A percentile compares a stretch with the other conserved stretches of the same genome.
Conservation (phyloP, 2,888 invertebrate species). For the Cosmopolites sordidus region DNA sequence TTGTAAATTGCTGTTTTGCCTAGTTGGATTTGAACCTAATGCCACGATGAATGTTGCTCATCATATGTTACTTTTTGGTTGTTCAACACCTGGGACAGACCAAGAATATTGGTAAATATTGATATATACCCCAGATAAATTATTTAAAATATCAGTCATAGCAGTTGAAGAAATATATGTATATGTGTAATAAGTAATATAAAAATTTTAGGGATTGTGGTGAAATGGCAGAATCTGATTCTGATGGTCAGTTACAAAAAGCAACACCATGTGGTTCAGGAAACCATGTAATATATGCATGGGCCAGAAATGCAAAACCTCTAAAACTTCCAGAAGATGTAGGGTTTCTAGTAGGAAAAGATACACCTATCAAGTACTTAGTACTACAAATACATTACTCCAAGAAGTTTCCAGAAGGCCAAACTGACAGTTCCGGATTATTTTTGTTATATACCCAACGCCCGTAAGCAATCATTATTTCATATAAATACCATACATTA, state of each 20-base stretch:
- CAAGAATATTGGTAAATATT: constrained; percentile 68
- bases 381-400: constrained; percentile 77
- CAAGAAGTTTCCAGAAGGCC: constrained; percentile 55
- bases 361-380: constrained; percentile 78
- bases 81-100: constrained; percentile 70
- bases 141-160: too few relatives aligned
- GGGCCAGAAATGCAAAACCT: constrained; percentile 88
- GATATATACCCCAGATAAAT: too few relatives aligned
- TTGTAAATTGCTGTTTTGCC: constrained; percentile 29
- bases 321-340: constrained; percentile 78
- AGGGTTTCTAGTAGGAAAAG: constrained; percentile 86
- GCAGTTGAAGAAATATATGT: background rate
- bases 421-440: constrained; percentile 81
- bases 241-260: constrained; percentile 48
- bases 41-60: constrained; percentile 88
- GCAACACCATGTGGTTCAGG: constrained; percentile 74
- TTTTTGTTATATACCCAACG: constrained; percentile 71
- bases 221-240: constrained; percentile 69
- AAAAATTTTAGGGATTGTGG: constrained; percentile 87
- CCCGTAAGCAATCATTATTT: constrained; percentile 55
- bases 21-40: constrained; percentile 89
- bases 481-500: background rate
- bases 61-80: constrained; percentile 91
- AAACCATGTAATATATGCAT: constrained; percentile 82
- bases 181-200: background rate